These are phyloP conservation scores for Melanerpes formicivorus DNA, from an alignment of 2,113 vertebrate genomes.

Conservation along the genomic window DNA sequence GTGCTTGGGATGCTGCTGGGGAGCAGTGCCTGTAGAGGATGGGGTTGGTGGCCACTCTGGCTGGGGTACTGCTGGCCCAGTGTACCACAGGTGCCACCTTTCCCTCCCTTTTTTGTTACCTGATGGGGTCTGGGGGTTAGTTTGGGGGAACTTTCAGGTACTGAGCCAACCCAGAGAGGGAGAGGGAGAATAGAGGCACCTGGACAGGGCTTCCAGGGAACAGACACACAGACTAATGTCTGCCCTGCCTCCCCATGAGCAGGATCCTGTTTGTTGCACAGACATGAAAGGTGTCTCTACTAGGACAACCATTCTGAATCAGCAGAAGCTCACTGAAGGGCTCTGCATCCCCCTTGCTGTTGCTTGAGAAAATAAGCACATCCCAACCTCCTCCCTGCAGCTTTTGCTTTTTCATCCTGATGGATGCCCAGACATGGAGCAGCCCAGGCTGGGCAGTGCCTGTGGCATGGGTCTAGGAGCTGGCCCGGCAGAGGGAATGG, in stretches of 20 bases:
- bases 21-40: background rate
- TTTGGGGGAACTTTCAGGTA: background rate
- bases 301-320: background rate
- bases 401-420: background rate
- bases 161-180: background rate
- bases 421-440: background rate
- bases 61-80: fast-evolving
- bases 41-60: fast-evolving
- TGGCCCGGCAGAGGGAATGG: background rate
- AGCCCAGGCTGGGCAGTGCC: background rate
- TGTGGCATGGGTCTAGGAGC: background rate
- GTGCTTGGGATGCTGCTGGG: background rate
- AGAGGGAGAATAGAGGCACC: background rate
- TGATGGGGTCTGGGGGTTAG: background rate
- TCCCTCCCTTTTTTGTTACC: background rate
- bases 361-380: background rate
- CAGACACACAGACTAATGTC: background rate
- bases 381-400: background rate
- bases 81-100: background rate
- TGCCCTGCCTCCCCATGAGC: fast-evolving
- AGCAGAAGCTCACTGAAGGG: background rate
- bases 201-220: background rate
- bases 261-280: background rate
- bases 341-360: background rate
- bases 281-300: background rate